Base-by-base conservation (phyloP, 2,888 invertebrate genomes). In the Ommatoiulus sabulosus region DNA sequence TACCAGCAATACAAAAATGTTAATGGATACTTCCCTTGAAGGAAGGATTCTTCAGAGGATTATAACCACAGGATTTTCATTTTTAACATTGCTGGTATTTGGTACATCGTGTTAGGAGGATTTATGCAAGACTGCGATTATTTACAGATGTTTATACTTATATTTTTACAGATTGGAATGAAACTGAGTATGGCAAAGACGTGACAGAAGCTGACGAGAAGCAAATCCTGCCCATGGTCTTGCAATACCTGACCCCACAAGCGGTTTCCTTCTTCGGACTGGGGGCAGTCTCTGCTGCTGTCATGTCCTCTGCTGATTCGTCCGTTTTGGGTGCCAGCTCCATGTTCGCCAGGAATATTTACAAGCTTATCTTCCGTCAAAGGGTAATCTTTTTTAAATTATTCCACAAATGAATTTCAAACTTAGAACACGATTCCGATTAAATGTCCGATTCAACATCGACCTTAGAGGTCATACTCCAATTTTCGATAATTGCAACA, bases 281-380 rank as follows among this genome's bases (percentile, higher is more conserved):
- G 90, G 99, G 99, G 0, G 99, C 99, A 8, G 98, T 99, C 8
- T 99, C 99, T 0, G 99, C 99, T 0, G 99, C 99, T 35, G 99
- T 99, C 90, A 99, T 99, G 99, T 99, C 99, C 63, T 99, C 99
- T 0, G 99, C 99, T 0, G 99, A 99, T 93, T 99, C 99, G 88
- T 99, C 99, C 91, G 98, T 99, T 87, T 94, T 99, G 35, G 98
- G 99, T 43, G 99, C 99, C 3, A 97, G 98, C 91, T 98, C 99
- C 46, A 99, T 99, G 99, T 99, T 99, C 92, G 99, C 99, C 90
- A 95, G 99, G 92, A 99, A 99, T 93, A 97, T 99, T 91, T 99
- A 99, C 95, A 98, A 97, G 94, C 95, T 98, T 93, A 97, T 99
- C 92, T 98, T 99, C 94, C 94, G 99, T 89, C 98, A 98, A 93